phyloP scores from a whole-genome alignment of 2,888 invertebrate genomes.

The Apodemia hepburni region DNA sequence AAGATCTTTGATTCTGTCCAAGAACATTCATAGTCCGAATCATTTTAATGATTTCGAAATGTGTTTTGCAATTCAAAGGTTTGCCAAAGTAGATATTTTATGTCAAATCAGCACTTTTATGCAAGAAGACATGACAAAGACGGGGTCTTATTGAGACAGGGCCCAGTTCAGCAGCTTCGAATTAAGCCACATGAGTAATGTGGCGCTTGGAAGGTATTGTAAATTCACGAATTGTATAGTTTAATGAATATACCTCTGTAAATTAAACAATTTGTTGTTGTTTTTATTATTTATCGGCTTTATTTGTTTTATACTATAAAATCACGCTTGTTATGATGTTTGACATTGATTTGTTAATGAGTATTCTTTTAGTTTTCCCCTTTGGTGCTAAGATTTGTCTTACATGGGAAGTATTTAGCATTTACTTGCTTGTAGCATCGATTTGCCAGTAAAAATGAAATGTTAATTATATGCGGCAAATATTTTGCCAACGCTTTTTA shows the following conservation, averaged over 20 bases:
- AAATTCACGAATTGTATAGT: conserved; percentile 27
- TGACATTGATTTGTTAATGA: conserved; percentile 12
- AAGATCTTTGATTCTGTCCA: too few relatives aligned
- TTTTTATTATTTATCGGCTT: conserved; percentile 22
- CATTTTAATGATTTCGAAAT: not conserved
- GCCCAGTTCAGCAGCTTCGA: not conserved
- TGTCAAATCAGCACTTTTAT: not conserved
- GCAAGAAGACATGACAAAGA: not conserved
- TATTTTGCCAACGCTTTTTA: too few relatives aligned
- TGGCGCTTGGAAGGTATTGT: conserved; percentile 24
- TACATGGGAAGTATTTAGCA: conserved; percentile 6
- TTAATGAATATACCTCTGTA: conserved; percentile 25
- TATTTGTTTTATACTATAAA: conserved; percentile 11
- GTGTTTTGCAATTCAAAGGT: not conserved
- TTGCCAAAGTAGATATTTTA: not conserved
- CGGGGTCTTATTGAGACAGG: not conserved
- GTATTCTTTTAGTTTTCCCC: conserved; percentile 3
- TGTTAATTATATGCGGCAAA: not conserved
- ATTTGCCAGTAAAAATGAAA: not conserved
- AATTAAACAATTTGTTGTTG: conserved; percentile 29
- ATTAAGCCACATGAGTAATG: not conserved
- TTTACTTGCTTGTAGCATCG: not conserved
- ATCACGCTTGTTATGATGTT: conserved; percentile 15
- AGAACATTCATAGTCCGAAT: too few relatives aligned
- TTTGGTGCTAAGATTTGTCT: conserved; percentile 12